phyloP scores from a whole-genome alignment of 2,797 vertebrate species.

The Scleropages formosus region DNA sequence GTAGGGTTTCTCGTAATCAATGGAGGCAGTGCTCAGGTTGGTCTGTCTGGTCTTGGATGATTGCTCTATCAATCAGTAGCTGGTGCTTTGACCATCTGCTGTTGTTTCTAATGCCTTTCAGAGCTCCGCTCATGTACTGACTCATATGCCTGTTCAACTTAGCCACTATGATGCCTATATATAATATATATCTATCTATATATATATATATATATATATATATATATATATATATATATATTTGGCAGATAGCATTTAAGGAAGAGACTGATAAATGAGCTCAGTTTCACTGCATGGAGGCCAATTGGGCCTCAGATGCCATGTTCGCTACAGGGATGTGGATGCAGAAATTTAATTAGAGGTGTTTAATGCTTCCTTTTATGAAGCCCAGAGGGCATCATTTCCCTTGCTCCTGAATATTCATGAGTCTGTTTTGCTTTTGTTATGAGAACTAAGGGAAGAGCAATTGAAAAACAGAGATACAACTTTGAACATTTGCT shows the following conservation, averaged over 20 bases:
- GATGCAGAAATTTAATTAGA: conserved; percentile 36
- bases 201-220: no score
- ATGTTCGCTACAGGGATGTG: background rate
- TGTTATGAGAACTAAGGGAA: conserved; percentile 30
- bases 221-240: no score
- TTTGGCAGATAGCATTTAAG: conserved; percentile 11
- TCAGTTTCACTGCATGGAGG: background rate
- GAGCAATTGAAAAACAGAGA: conserved; percentile 4
- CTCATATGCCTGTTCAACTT: no score
- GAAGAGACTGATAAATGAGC: background rate
- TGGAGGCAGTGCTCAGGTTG: no score
- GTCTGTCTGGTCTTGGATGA: no score
- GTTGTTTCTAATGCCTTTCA: no score
- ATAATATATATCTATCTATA: no score
- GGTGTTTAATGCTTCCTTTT: conserved; percentile 40
- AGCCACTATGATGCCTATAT: no score
- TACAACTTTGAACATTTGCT: conserved; percentile 4
- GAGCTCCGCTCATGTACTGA: no score
- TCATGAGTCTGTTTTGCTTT: conserved; percentile 33
- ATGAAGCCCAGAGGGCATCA: conserved; percentile 35
- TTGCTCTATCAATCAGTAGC: no score
- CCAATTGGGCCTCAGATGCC: background rate
- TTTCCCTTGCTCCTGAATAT: conserved; percentile 39
- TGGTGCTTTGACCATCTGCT: no score
- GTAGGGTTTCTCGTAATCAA: no score